Percentiles rank a stretch among this genome's conserved stretches.
Conservation (phyloP, 2,113 vertebrate species). For the Peromyscus polionotus region DNA sequence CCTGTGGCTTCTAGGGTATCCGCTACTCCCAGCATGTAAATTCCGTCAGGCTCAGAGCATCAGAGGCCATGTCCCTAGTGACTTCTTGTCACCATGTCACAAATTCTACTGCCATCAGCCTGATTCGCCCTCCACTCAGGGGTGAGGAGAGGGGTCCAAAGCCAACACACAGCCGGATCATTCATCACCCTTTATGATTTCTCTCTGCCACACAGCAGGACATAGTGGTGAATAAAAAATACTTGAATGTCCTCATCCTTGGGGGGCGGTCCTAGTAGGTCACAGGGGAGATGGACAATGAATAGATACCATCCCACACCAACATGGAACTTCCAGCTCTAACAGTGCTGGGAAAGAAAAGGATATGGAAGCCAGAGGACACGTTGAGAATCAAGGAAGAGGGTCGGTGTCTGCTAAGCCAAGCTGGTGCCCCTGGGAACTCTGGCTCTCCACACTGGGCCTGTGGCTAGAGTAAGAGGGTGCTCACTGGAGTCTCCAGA, state of each 20-base stretch:
- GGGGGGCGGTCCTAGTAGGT: background rate
- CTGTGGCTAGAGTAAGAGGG: background rate
- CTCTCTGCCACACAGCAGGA: background rate
- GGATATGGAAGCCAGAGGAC: background rate
- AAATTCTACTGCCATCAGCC: background rate
- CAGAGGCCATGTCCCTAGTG: background rate
- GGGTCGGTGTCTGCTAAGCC: too few relatives aligned
- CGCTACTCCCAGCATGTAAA: background rate
- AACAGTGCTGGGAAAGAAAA: background rate
- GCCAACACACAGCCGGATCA: background rate
- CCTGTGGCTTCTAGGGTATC: background rate
- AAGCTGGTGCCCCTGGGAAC: too few relatives aligned
- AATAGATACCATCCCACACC: too few relatives aligned
- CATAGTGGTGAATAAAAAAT: background rate
- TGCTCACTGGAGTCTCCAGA: background rate
- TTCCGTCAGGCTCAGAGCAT: background rate
- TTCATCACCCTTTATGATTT: background rate
- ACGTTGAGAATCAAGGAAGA: background rate
- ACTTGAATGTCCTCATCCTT: background rate
- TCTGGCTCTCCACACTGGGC: background rate
- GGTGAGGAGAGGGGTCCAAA: background rate
- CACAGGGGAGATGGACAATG: too few relatives aligned
- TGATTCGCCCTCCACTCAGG: background rate
- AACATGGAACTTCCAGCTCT: background rate
- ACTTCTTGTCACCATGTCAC: background rate